Conservation (phyloP, 2,888 invertebrate genomes). For the Podotricha telesiphe region DNA sequence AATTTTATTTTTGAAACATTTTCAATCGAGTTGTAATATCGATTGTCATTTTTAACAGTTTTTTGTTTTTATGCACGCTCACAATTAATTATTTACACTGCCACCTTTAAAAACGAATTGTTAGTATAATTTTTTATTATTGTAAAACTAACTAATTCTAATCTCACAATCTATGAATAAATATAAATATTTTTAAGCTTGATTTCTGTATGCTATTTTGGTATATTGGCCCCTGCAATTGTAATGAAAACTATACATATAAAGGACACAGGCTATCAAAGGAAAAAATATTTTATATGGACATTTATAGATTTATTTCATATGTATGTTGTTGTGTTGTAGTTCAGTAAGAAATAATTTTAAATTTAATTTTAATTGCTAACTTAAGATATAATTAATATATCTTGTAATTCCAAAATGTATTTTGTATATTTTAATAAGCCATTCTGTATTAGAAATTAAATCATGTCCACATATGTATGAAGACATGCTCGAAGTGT, state of each 20-base stretch:
- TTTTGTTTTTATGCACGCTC: background rate
- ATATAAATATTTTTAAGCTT: background rate
- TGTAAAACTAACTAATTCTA: background rate
- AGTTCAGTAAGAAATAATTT: background rate
- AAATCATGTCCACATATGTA: background rate
- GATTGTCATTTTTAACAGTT: no score
- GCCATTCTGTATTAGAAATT: background rate
- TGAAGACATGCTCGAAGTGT: slow-evolving; percentile 17
- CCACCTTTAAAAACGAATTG: background rate
- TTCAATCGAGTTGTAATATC: background rate
- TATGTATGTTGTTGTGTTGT: no score
- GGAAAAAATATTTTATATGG: background rate
- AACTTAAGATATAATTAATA: background rate
- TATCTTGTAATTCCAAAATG: slow-evolving; percentile 32
- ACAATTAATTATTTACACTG: background rate
- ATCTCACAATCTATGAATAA: background rate
- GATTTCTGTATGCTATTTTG: background rate
- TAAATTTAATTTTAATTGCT: background rate
- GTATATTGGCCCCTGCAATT: background rate
- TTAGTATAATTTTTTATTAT: background rate
- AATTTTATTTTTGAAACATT: background rate
- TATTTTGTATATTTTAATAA: slow-evolving; percentile 25
- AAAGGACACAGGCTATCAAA: background rate
- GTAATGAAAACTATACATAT: background rate
- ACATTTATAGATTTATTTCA: no score